A percentile compares a stretch with the other conserved stretches of the same genome.
Conservation (phyloP, 2,113 vertebrate species). For the Triplophysa rosa region DNA sequence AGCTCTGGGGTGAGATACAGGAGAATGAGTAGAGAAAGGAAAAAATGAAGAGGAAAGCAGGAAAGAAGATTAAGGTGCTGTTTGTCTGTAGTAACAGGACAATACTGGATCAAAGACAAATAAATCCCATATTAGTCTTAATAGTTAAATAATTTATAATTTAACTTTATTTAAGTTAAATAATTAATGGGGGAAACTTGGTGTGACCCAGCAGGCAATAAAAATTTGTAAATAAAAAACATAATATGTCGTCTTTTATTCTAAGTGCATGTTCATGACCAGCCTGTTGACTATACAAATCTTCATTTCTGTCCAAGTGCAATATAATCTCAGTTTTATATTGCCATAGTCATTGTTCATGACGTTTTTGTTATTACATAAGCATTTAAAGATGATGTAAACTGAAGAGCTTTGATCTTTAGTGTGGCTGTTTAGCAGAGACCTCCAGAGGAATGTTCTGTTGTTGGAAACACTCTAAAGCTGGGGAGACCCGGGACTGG, state of each 20-base stretch:
- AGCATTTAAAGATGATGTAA: not conserved
- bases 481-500: not conserved
- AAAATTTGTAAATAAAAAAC: not conserved
- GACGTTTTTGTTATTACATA: constrained; percentile 6
- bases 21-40: not conserved
- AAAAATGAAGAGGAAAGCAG: not conserved
- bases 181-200: not conserved
- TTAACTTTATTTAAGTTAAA: not conserved
- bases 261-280: not conserved
- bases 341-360: not conserved
- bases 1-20: constrained; percentile 3
- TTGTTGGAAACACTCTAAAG: not conserved
- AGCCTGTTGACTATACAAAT: not conserved
- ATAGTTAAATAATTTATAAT: no score
- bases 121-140: not conserved
- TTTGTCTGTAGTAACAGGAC: not conserved
- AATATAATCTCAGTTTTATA: not conserved
- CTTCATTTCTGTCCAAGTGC: not conserved
- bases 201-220: not conserved
- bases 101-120: not conserved
- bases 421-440: not conserved
- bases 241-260: not conserved
- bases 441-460: not conserved
- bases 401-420: not conserved
- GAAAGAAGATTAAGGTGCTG: not conserved